Evolutionary conservation across 2,113 vertebrate species (phyloP).

Genomic region (Ibidorhyncha struthersii): DNA sequence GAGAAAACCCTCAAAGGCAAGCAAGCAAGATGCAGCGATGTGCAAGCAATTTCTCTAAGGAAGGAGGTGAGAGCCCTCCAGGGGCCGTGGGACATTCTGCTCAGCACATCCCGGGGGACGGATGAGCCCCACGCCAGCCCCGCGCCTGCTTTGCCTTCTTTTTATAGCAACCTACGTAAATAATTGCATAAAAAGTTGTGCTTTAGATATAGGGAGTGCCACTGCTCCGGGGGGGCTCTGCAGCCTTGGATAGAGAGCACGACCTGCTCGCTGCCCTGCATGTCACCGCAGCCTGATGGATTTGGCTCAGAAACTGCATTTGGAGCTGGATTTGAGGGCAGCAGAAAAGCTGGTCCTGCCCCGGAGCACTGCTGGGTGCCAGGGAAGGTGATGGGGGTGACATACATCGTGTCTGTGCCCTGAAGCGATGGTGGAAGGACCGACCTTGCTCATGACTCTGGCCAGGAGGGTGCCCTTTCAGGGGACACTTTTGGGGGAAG

Average conservation of each 20-base stretch:
- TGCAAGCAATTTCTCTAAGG: background rate
- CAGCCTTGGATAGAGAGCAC: rapidly evolving
- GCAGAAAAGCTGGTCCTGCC: background rate
- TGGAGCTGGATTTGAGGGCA: background rate
- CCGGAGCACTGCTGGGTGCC: background rate
- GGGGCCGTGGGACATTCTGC: background rate
- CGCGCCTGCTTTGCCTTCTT: background rate
- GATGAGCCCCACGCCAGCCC: background rate
- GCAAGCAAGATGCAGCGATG: rapidly evolving
- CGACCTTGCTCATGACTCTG: rapidly evolving
- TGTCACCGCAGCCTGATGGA: rapidly evolving
- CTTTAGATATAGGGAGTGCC: background rate
- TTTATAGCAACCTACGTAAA: background rate
- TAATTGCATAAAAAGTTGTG: background rate
- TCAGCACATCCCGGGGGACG: rapidly evolving
- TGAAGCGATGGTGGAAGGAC: too few species aligned
- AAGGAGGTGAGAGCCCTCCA: rapidly evolving
- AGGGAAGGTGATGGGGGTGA: background rate
- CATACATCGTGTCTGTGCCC: background rate
- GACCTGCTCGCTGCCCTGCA: rapidly evolving
- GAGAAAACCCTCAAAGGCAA: background rate
- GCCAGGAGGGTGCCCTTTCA: background rate
- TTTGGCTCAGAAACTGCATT: background rate
- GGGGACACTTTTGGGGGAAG: rapidly evolving
- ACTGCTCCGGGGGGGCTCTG: rapidly evolving